These are phyloP conservation scores for Halcyon malimbica DNA, from an alignment of 2,113 vertebrate species.

Conservation along the genomic window DNA sequence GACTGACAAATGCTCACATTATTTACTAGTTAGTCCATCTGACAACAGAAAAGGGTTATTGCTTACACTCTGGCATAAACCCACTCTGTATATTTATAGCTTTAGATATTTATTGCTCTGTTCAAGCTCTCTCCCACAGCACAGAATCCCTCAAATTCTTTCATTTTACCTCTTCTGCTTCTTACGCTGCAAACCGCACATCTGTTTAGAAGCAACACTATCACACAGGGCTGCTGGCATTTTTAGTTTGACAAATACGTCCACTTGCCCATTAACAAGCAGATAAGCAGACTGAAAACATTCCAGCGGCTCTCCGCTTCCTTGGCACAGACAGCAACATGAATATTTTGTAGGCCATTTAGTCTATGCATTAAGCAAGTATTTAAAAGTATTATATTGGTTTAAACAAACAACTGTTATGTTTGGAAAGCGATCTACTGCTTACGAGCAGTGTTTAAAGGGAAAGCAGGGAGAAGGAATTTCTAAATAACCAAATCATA, in stretches of 20 bases:
- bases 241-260: background rate
- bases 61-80: background rate
- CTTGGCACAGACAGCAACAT: background rate
- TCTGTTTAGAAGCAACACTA: background rate
- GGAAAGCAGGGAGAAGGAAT: background rate
- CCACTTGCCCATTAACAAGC: background rate
- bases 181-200: background rate
- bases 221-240: background rate
- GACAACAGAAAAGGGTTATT: background rate
- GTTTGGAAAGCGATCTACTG: background rate
- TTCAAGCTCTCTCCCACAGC: background rate
- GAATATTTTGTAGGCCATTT: background rate
- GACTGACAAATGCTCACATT: background rate
- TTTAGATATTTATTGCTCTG: background rate
- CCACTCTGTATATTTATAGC: background rate
- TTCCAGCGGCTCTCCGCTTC: background rate
- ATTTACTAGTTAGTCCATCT: background rate
- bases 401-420: constrained; percentile 40
- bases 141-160: background rate
- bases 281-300: background rate
- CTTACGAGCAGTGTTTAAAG: background rate
- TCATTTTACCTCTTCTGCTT: background rate
- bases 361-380: background rate
- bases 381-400: background rate
- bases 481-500: background rate